phyloP scores from a whole-genome alignment of 2,888 invertebrate species.

The Priocnemis perturbator region DNA sequence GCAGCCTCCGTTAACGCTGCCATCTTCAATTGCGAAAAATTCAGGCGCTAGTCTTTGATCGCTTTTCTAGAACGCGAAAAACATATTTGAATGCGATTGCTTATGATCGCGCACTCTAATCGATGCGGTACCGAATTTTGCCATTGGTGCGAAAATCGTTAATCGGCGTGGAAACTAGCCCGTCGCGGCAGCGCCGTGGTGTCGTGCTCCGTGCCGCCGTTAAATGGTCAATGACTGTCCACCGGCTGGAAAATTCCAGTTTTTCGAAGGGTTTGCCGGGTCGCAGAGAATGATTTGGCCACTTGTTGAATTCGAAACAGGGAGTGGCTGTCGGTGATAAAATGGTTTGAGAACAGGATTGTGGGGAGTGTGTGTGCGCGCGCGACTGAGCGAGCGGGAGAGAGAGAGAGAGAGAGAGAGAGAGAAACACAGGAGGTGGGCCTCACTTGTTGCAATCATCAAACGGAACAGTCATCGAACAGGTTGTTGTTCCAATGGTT shows the following conservation, averaged over 20 bases:
- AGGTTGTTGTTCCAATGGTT: conserved; percentile 67
- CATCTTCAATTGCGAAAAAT: no score
- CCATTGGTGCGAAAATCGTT: not conserved
- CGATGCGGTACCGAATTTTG: not conserved
- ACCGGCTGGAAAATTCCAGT: conserved; percentile 48
- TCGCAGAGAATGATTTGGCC: conserved; percentile 70
- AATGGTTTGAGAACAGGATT: conserved; percentile 55
- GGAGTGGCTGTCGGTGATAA: conserved; percentile 61
- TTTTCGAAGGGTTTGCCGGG: conserved; percentile 47
- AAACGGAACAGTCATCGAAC: conserved; percentile 73
- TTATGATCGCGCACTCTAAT: no score
- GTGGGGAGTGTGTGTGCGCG: conserved; percentile 50
- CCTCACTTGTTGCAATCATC: conserved; percentile 73
- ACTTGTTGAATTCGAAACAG: conserved; percentile 69
- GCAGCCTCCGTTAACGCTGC: no score
- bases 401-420: conserved; percentile 28
- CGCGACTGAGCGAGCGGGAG: conserved; percentile 3
- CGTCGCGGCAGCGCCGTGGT: not conserved
- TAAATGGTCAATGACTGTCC: conserved; percentile 53
- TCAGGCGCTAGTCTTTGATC: no score
- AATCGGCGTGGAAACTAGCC: not conserved
- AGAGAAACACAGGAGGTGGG: conserved; percentile 34
- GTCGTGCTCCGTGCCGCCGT: conserved; percentile 27
- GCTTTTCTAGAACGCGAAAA: no score
- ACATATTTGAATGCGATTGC: no score